These are phyloP conservation scores for Gracilinanus agilis DNA, from an alignment of 2,113 vertebrate genomes.

Conservation along the genomic window DNA sequence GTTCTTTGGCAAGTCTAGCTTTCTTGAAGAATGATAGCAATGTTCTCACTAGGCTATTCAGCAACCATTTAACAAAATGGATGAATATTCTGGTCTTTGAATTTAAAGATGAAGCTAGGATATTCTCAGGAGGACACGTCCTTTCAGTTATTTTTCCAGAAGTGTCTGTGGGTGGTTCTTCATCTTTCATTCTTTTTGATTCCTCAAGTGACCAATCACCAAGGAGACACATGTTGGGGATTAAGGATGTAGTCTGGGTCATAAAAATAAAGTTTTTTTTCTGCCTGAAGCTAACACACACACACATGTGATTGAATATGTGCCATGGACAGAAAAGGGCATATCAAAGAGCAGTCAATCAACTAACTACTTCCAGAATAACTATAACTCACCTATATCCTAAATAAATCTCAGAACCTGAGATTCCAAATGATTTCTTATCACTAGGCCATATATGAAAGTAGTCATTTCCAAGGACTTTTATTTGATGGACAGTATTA, in stretches of 20 bases:
- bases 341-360: not conserved
- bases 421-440: not conserved
- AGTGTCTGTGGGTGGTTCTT: not conserved
- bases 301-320: not conserved
- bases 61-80: not conserved
- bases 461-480: not conserved
- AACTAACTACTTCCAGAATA: not conserved
- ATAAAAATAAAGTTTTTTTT: not conserved
- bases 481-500: not conserved
- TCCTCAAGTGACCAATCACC: not conserved
- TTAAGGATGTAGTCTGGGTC: not conserved
- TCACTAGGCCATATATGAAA: not conserved
- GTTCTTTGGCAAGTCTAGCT: conserved; percentile 36
- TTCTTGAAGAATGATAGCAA: conserved; percentile 26
- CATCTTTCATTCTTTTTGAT: not conserved
- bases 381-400: not conserved
- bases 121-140: not conserved
- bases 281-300: not conserved
- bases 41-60: not conserved
- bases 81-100: not conserved
- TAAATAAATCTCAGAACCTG: not conserved
- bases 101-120: not conserved
- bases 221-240: not conserved
- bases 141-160: not conserved
- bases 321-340: not conserved